Evolutionary conservation across 2,888 invertebrate genomes (phyloP).

Genomic region (Pyrochroa serraticornis): DNA sequence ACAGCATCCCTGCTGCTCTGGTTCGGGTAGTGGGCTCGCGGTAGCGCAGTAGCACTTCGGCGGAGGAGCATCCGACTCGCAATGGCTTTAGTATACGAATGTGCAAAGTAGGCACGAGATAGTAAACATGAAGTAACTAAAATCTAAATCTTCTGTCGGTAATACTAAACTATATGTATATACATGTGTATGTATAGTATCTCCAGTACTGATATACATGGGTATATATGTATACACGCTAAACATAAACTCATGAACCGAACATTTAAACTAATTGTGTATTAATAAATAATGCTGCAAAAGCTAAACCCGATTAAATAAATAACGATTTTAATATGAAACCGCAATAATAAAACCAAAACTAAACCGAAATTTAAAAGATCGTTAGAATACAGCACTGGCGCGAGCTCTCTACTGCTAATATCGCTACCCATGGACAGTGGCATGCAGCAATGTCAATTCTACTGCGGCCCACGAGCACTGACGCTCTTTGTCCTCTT

Average conservation of each 20-base stretch:
- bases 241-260: constrained; percentile 44
- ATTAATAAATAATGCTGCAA: constrained; percentile 40
- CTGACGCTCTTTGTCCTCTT: constrained; percentile 57
- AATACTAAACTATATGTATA: constrained; percentile 53
- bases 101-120: constrained; percentile 56
- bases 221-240: constrained; percentile 52
- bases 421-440: constrained; percentile 53
- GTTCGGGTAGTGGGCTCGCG: constrained; percentile 52
- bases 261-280: constrained; percentile 46
- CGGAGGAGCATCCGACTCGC: constrained; percentile 51
- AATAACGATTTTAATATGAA: constrained; percentile 33
- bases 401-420: constrained; percentile 50
- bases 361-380: constrained; percentile 37
- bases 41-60: constrained; percentile 55
- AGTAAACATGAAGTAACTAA: constrained; percentile 57
- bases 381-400: constrained; percentile 50
- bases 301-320: constrained; percentile 30
- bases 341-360: constrained; percentile 32
- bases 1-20: constrained; percentile 47
- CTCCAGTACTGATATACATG: constrained; percentile 46
- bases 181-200: constrained; percentile 54
- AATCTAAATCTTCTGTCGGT: constrained; percentile 50
- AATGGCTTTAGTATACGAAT: constrained; percentile 57
- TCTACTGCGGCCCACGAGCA: constrained; percentile 55
- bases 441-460: constrained; percentile 57